Base-by-base conservation (phyloP, 2,797 vertebrate species). In the Myotis vivesi region DNA sequence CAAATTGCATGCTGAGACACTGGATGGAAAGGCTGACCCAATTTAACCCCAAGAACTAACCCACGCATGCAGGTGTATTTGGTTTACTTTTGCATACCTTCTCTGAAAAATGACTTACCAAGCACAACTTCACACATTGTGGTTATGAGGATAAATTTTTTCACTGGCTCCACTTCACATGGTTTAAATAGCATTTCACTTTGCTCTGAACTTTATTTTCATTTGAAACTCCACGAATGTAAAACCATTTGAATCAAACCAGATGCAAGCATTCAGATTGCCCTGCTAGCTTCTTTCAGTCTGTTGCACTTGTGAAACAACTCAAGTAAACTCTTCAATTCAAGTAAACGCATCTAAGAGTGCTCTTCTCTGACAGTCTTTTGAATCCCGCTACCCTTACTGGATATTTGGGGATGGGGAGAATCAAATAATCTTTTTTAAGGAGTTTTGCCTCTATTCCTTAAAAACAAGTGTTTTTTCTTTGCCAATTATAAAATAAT, bases 161-260 rank as follows among this genome's bases (percentile, higher is more conserved):
- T 94, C 95, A 82, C 89, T 96, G 96, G 95, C 93, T 95, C 77
- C 51, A 95, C 51, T 88, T 95, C 73, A 79, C 90, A 80, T 95
- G 82, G 38, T 95, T 96, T 90, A 93, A 95, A 97, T 89, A 94
- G 30, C 90, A 88, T 96, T 95, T 95, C 41, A 6, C 95, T 96
- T 95, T 71, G 57, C 93, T 92, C 25, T 22, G 55, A 91, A 76
- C 76, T 91, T 92, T 92, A 88, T 96, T 97, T 96, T 97, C 51
- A 87, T 89, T 95, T 89, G 95, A 97, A 95, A 94, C 95, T 90
- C 79, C 68, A 81, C 3, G 1, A 92, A 91, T 69, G 85, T 88
- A 75, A 96, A 95, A 95, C 46, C 75, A 68, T 93, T 86, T 95
- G 93, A 97, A 89, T 93, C 93, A 96, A 97, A 96, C 93, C 96